Base-by-base conservation (phyloP, 1,140 invertebrate genomes). In the Drosophila tsacasi region DNA sequence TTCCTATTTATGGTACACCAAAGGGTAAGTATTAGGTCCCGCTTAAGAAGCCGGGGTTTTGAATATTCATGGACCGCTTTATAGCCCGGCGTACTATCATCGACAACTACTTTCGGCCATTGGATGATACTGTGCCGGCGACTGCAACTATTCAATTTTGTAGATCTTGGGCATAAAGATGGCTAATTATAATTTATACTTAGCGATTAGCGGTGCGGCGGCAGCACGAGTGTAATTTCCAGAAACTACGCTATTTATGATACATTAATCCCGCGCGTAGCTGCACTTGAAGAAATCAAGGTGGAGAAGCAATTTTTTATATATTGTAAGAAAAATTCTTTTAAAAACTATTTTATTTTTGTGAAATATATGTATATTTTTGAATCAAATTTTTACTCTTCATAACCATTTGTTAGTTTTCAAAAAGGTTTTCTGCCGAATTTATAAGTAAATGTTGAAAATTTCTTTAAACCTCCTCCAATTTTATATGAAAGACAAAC, bases 131-230 rank as follows among this genome's bases (percentile, higher is more conserved):
- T 66, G 19, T 23, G 15, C 32, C 23, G 27, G 27, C 69, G 35
- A 63, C 50, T 47, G 59, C 69, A 55, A 75, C 72, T 75, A 63
- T 75, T 74, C 74, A 68, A 62, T 77, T 77, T 77, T 77, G 47
- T 68, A 55, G 74, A 78, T 61, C 75, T 69, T 57, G 47, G 40
- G 42, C 74, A 61, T 77, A 76, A 73, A 73, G 54, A 61, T 52
- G 67, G 69, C 75, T 77, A 77, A 77, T 77, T 77, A 77, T 69
- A 77, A 77, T 77, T 77, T 77, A 77, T 77, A 61, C 65, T 57
- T 61, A 77, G 40, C 60, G 71, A 76, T 76, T 52, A 57, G 52
- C 40, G 72, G 17, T 46, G 21, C 19, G 37, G 37, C 30, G n/a
- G 69, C 32, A 55, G 52, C 32, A 55, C 52, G 42, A 49, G 63